Percentiles rank a stretch among this genome's conserved stretches.
phyloP scores from a whole-genome alignment of 2,113 vertebrate genomes.

The Noctilio leporinus region DNA sequence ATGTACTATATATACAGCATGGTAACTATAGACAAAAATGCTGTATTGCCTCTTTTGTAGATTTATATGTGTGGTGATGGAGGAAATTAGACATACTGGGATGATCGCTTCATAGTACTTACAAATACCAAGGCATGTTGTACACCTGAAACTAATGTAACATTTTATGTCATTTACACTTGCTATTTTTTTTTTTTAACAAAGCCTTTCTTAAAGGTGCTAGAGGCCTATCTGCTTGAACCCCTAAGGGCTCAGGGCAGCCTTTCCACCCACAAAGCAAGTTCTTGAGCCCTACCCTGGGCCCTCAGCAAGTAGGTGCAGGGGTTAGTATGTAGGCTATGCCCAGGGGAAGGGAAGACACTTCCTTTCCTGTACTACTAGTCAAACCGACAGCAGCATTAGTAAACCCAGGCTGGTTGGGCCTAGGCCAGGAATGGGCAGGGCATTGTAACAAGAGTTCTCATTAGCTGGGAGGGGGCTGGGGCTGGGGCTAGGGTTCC shows the following conservation, averaged over 20 bases:
- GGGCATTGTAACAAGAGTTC: not conserved
- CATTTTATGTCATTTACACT: not conserved
- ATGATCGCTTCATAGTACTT: not conserved
- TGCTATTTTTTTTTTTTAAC: not conserved
- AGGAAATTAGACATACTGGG: not conserved
- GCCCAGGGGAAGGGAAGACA: not conserved
- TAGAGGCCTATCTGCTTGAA: not conserved
- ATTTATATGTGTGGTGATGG: not conserved
- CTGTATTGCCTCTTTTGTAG: not conserved
- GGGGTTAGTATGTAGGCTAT: not conserved
- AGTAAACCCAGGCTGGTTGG: not conserved
- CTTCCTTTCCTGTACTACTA: not conserved
- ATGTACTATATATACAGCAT: no score
- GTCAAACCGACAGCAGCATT: not conserved
- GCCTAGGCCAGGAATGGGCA: not conserved
- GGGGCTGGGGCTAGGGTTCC: not conserved
- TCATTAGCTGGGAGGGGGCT: no score
- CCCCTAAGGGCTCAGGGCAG: not conserved
- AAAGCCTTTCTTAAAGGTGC: not conserved
- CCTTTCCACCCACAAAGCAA: not conserved
- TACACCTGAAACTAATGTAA: not conserved
- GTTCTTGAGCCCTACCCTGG: not conserved
- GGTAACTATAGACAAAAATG: not conserved
- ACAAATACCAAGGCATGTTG: not conserved
- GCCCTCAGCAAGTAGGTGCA: not conserved